These are phyloP conservation scores for Propithecus perrieri DNA, from an alignment of 2,797 vertebrate genomes.

Conservation along the genomic window DNA sequence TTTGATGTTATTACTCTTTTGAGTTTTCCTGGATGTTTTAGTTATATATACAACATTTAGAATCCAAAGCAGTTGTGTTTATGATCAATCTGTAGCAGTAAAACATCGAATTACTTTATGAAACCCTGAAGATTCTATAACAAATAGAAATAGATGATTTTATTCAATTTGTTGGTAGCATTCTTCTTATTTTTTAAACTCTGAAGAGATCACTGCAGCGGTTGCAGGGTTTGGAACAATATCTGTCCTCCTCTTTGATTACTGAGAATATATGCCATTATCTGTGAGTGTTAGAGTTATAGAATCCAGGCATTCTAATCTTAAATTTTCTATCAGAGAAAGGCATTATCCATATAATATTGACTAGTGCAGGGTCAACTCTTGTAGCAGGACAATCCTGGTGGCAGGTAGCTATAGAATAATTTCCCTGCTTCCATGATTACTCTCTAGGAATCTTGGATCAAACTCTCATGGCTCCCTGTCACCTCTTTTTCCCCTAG, in stretches of 20 bases:
- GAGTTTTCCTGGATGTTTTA: neutral
- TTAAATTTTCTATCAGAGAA: neutral
- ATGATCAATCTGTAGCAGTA: constrained; percentile 49
- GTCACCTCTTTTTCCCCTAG: neutral
- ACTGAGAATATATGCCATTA: neutral
- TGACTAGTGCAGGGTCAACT: neutral
- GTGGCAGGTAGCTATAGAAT: neutral
- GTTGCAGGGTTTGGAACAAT: constrained; percentile 26
- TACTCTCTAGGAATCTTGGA: neutral
- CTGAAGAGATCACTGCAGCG: constrained; percentile 37
- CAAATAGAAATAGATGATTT: constrained; percentile 69
- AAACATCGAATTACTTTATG: constrained; percentile 53
- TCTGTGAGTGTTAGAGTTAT: neutral
- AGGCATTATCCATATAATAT: neutral
- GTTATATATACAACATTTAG: constrained; percentile 53
- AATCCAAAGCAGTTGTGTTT: constrained; percentile 67
- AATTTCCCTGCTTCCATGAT: neutral
- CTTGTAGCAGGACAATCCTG: neutral
- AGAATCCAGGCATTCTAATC: neutral
- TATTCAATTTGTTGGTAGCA: constrained; percentile 17
- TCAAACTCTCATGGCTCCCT: neutral
- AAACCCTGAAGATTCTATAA: constrained; percentile 67
- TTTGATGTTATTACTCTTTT: constrained; percentile 51
- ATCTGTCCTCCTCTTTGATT: constrained; percentile 45
- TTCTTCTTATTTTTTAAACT: neutral